phyloP scores from a whole-genome alignment of 2,888 invertebrate genomes.

The Mesorhabditis belari region DNA sequence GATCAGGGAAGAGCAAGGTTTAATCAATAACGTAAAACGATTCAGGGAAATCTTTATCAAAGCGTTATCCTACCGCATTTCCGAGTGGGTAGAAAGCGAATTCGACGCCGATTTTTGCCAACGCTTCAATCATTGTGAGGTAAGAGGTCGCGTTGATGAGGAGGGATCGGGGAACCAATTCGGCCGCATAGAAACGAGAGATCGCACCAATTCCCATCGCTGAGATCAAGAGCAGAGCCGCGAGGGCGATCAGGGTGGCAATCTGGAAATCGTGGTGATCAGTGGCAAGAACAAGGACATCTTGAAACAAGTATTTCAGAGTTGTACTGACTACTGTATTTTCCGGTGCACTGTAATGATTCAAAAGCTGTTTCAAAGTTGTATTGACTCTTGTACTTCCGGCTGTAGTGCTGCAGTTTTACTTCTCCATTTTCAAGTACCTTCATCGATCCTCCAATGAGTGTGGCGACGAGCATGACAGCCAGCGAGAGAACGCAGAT shows the following conservation, averaged over 20 bases:
- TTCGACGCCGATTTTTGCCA: slow-evolving; percentile 31
- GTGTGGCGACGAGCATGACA: slow-evolving; percentile 18
- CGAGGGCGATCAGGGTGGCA: slow-evolving; percentile 20
- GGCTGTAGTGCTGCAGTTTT: too few relatives aligned
- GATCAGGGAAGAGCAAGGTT: neutral
- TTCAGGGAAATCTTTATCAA: neutral
- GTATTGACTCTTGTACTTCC: neutral
- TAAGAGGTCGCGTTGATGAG: slow-evolving; percentile 23
- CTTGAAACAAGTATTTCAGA: too few relatives aligned
- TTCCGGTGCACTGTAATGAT: too few relatives aligned
- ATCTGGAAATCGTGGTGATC: slow-evolving; percentile 4
- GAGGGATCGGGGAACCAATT: slow-evolving; percentile 27
- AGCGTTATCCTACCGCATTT: slow-evolving; percentile 16
- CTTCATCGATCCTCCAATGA: slow-evolving; percentile 19
- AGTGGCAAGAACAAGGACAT: too few relatives aligned
- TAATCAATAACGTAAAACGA: neutral
- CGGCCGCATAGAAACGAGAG: slow-evolving; percentile 31
- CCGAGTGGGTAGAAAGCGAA: slow-evolving; percentile 35
- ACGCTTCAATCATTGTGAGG: slow-evolving; percentile 25
- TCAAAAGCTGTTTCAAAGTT: too few relatives aligned
- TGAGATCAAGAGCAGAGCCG: slow-evolving; percentile 22
- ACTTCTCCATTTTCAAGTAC: too few relatives aligned
- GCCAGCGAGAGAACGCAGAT: slow-evolving; percentile 18
- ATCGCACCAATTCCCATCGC: slow-evolving; percentile 31
- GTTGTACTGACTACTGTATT: too few relatives aligned